Base-by-base conservation (phyloP, 2,888 invertebrate genomes). In the Drosophila mercatorum region DNA sequence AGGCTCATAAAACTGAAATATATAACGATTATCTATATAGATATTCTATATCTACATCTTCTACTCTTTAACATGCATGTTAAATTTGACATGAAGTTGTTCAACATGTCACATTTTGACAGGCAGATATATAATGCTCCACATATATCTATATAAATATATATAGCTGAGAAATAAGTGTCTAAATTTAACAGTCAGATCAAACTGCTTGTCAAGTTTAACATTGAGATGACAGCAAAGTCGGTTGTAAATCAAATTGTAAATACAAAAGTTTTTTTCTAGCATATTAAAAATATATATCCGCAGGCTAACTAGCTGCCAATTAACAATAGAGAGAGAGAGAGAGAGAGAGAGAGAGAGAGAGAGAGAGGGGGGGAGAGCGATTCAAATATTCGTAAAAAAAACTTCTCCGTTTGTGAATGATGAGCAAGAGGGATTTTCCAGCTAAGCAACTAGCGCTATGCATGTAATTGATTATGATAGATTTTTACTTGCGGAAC, bases 391-490 rank as follows among this genome's bases (percentile, higher is more conserved):
- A 46, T 28, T 47, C 4, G 47, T 31, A 49, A 49, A 41, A 41
- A 14, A 14, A 36, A 22, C 34, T 34, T 51, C 12, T 36, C 51
- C 12, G 34, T 17, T 49, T 49, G n/a, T 31, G 49, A 66, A 34
- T 44, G 75, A 68, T 79, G 78, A 79, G 76, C 69, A 67, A 67
- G 64, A 68, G 67, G 78, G 78, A 72, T 80, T 78, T 78, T 76
- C 80, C 80, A 58, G 47, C 22, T 17, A 0, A 44, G n/a, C 64
- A 68, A 67, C 63, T 64, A 74, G 43, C 61, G 44, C 38, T 49
- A 46, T 44, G 62, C 65, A 62, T 66, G 66, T 69, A 72, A 80
- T 80, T 75, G 68, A 40, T 63, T 67, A 66, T 63, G 52, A 72
- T 68, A 49, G 62, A 56, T 60, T 66, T 66, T 41, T 14, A 17